Conservation (phyloP, 2,113 vertebrate species). For the Oryzias javanicus region DNA sequence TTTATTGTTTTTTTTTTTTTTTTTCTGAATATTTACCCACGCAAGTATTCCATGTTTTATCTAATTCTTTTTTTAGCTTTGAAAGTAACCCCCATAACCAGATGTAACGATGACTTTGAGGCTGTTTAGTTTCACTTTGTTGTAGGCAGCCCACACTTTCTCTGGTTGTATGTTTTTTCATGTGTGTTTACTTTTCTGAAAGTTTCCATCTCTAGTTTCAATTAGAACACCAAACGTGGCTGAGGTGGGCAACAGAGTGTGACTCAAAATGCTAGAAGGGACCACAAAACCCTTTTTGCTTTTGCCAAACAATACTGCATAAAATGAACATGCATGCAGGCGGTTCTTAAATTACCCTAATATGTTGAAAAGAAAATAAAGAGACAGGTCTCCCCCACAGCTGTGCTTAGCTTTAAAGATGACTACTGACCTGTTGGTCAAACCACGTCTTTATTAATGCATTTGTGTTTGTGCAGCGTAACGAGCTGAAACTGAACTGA, state of each 20-base stretch:
- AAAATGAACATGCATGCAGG: not conserved
- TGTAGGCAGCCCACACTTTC: conserved; percentile 30
- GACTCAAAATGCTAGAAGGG: too few relatives aligned
- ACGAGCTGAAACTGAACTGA: conserved; percentile 11
- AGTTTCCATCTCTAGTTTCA: conserved; percentile 34
- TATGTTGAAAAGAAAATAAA: not conserved
- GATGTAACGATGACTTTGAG: conserved; percentile 21
- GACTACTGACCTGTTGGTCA: not conserved
- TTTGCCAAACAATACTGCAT: not conserved
- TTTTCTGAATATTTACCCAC: not conserved
- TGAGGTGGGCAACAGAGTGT: conserved; percentile 2
- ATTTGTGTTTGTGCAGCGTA: conserved; percentile 3
- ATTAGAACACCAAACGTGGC: conserved; percentile 6
- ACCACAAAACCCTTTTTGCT: not conserved
- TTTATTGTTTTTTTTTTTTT: not conserved
- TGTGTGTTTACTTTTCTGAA: conserved; percentile 12
- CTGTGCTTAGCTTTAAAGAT: not conserved
- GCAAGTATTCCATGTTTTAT: not conserved
- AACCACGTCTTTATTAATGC: not conserved
- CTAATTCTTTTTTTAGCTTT: conserved; percentile 16
- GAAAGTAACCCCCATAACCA: conserved; percentile 9
- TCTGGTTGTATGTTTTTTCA: not conserved
- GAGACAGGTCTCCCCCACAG: conserved; percentile 1
- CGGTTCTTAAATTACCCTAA: not conserved
- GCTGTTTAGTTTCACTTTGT: conserved; percentile 20